Percentiles rank a stretch among this genome's conserved stretches.
Evolutionary conservation across 2,113 vertebrate genomes (phyloP).

Genomic region (Spea bombifrons): DNA sequence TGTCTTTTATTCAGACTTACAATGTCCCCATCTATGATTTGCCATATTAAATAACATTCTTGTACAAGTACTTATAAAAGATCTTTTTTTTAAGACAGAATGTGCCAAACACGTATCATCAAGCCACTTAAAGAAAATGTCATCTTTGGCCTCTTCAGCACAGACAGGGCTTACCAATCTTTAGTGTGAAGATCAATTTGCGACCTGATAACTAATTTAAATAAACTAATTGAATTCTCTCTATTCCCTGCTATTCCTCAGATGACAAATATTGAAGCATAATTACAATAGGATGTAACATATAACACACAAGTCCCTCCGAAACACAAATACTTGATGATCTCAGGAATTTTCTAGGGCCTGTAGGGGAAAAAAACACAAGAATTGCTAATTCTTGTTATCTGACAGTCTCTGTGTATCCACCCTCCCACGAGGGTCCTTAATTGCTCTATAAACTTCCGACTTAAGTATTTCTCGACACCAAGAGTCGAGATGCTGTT

Average conservation of each 20-base stretch:
- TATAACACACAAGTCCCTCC: slow-evolving; percentile 58
- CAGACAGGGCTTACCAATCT: slow-evolving; percentile 23
- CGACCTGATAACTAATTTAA: slow-evolving; percentile 59
- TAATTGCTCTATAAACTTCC: slow-evolving; percentile 72
- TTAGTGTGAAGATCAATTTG: slow-evolving; percentile 46
- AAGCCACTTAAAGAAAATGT: background rate
- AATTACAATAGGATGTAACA: slow-evolving; percentile 60
- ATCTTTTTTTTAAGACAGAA: background rate
- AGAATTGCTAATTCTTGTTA: slow-evolving; percentile 65
- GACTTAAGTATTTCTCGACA: slow-evolving; percentile 66
- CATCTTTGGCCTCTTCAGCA: slow-evolving; percentile 1
- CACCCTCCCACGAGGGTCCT: slow-evolving; percentile 61
- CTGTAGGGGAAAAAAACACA: slow-evolving; percentile 59
- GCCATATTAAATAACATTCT: no score
- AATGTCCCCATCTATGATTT: no score
- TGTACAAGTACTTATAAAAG: no score
- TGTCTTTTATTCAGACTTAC: no score
- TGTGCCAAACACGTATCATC: background rate
- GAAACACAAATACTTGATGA: slow-evolving; percentile 66
- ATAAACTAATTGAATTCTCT: slow-evolving; percentile 58
- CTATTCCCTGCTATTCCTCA: slow-evolving; percentile 56
- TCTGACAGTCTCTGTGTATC: slow-evolving; percentile 58
- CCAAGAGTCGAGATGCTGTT: slow-evolving; percentile 59
- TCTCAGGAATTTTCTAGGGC: slow-evolving; percentile 59
- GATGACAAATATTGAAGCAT: slow-evolving; percentile 59